Evolutionary conservation across 1,140 invertebrate genomes (phyloP).

Genomic region (Dryas iulia): DNA sequence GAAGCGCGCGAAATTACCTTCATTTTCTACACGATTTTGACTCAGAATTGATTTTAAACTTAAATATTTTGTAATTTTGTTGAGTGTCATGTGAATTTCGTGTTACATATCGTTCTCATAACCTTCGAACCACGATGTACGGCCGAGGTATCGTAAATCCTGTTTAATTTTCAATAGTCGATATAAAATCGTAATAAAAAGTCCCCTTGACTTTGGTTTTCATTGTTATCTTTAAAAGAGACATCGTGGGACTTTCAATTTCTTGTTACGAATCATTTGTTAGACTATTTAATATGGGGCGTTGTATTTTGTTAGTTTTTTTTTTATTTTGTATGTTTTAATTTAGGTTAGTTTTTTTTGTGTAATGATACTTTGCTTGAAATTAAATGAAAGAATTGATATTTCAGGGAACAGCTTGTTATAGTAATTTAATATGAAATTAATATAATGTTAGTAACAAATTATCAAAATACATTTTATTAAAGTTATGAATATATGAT

Average conservation of each 20-base stretch:
- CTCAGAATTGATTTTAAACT: neutral
- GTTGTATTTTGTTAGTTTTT: neutral
- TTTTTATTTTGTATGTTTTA: neutral
- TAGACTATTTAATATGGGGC: conserved; percentile 13
- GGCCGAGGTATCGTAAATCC: conserved; percentile 11
- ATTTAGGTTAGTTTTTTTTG: neutral
- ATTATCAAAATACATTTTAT: too few relatives aligned
- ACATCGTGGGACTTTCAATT: conserved; percentile 14
- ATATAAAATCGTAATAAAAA: neutral
- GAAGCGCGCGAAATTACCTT: conserved; percentile 15
- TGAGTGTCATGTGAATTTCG: neutral
- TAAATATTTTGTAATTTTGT: neutral
- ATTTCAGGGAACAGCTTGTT: too few relatives aligned
- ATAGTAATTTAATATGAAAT: too few relatives aligned
- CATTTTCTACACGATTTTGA: neutral
- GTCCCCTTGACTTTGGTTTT: neutral
- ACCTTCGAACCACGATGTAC: conserved; percentile 10
- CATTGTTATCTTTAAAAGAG: conserved; percentile 6
- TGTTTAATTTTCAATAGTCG: conserved; percentile 8
- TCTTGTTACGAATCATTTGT: conserved; percentile 1
- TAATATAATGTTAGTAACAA: too few relatives aligned
- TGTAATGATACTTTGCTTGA: too few relatives aligned
- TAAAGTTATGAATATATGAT: too few relatives aligned
- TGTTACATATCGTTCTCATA: conserved; percentile 9
- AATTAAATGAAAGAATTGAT: too few relatives aligned